Base-by-base conservation (phyloP, 2,888 invertebrate species). In the Drosophila picticornis region DNA sequence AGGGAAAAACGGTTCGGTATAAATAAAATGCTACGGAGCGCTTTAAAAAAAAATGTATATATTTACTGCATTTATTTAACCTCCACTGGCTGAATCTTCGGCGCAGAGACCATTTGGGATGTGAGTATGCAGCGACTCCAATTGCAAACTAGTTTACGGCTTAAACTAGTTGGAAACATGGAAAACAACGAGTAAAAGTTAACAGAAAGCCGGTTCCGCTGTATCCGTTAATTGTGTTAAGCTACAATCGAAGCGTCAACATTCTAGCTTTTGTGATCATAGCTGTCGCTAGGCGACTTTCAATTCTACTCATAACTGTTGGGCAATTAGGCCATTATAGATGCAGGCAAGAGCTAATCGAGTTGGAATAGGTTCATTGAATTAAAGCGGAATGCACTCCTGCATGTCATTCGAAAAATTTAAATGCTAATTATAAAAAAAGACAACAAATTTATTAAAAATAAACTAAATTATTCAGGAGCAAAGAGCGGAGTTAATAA, bases 141-240 rank as follows among this genome's bases (percentile, higher is more conserved):
- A 40, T 50, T 52, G 40, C 22, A 76, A 78, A 80, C 77, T 72
- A 53, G 77, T 80, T 71, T 77, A n/a, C 10, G 11, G 50, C 19
- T n/a, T 43, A 67, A 80, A 77, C 77, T 19, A 55, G 77, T 77
- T 56, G 50, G 38, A 29, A 58, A 72, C 55, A 27, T 78, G 75
- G 74, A 76, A 73, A 78, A 62, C 64, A 58, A 61, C 69, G 32
- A 27, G 38, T 56, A 52, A 69, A 50, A 51, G 53, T 46, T 29
- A 29, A 48, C 46, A 10, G 36, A 51, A 43, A 72, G 62, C 72
- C 62, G 72, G 63, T 50, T 72, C 40, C 40, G 9, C 16, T 59
- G 25, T n/a, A 29, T 46, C 25, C 16, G 51, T 7, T 46, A 16
- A 25, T 25, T 46, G 16, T 46, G 46, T 25, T 25, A 25, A 25